Evolutionary conservation across 2,888 invertebrate species (phyloP), one percentile per base, ranked within the genome.

Genomic region (Phyllotreta cruciferae): DNA sequence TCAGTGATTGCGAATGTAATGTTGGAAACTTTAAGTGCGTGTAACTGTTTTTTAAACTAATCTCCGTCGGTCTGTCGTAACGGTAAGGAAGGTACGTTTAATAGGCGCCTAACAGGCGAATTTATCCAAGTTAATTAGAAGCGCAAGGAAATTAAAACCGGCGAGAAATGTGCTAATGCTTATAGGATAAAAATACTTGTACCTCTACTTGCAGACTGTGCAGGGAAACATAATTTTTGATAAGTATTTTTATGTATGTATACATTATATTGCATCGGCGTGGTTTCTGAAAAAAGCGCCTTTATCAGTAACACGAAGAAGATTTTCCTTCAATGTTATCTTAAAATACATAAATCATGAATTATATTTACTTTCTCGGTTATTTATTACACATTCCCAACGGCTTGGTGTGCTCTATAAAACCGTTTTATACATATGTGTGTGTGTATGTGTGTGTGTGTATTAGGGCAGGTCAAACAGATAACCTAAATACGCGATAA

Each of bases 381-480:
- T 49, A 49, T 49, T 34, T 35, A 49, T 49, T 44, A 14, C 11
- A 47, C 36, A 35, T 24, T 24, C 35, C 9, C n/a, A 49, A 49
- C 49, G 49, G 10, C 49, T 34, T 49, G 49, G 35, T 49, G 47
- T 44, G 47, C 47, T 47, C 47, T 47, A 49, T 49, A 35, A 35
- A 49, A 49, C 9, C 49, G 49, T 49, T 49, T 49, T 49, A 41
- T 41, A 41, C 24, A 49, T 38, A 38, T 38, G 8, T 38, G 8
- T n/a, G 8, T 38, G 8, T 8, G 8, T 38, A 38, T 49, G 49
- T 49, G 35, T 49, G 35, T 49, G 11, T 49, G 35, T 49, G 8
- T 49, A 49, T 49, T 49, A 49, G 49, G 49, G 49, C 49, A 49
- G 49, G 49, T 49, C 49, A 49, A 49, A 34, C 49, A 49, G 49